Base-by-base conservation (phyloP, 2,113 vertebrate genomes). In the Athene cunicularia region DNA sequence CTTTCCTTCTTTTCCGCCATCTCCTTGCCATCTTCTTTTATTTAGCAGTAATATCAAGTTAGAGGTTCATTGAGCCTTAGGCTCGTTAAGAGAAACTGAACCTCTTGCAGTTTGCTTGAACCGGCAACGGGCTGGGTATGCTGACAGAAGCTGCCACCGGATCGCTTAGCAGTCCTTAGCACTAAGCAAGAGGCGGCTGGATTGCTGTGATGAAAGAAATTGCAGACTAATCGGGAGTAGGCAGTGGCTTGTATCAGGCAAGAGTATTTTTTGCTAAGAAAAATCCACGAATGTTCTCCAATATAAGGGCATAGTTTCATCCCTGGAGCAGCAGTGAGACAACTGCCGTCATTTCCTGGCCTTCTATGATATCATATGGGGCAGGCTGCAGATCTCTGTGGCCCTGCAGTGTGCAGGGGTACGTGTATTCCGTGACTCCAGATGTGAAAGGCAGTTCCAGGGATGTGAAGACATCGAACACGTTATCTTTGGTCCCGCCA, bases 121-220 rank as follows among this genome's bases (percentile, higher is more conserved):
- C 16, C 17, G 59, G 21, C 49, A 59, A 2, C 4, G 17, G 35
- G 2, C 6, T 1, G 72, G 22, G 43, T 45, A 21, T 9, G 94
- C 89, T 84, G 95, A 95, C 72, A 93, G 96, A 22, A 92, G 50
- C 72, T 53, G 86, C 80, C 95, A 62, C 35, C 3, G 2, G 53
- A 11, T 32, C 53, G 39, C 80, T 75, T 45, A 62, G 86, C 47
- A 62, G 59, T n/a, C 53, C 21, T 35, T 18, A 41, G 89, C 43
- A 37, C 50, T 41, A 17, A 77, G 64, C 47, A 84, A 53, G 59
- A 50, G n/a, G 5, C 1, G 1, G 6, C 24, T 73, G 55, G 66
- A 45, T 83, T 62, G 12, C 41, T 32, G 73, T 6, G 86, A 33
- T 81, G 95, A 75, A 68, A 56, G 94, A 56, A 92, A 80, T 4